Evolutionary conservation across 1,140 invertebrate genomes (phyloP), one percentile per base, ranked within the genome.

Genomic region (Cydia strobilella): DNA sequence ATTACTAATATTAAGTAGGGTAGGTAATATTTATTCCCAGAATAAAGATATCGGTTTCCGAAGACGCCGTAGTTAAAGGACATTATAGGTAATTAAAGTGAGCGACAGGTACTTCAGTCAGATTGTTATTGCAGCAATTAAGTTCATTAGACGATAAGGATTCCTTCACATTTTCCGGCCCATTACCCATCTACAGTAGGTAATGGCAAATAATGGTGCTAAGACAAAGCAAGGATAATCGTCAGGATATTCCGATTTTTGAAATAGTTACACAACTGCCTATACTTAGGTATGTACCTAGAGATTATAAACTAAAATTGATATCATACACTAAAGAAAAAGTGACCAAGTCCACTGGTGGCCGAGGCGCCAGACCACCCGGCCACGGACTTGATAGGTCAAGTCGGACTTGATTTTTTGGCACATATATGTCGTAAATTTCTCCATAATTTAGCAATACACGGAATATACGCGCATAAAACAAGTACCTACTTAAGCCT

Each of bases 61-160:
- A 54, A 18, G 51, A 18, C 3, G 42, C 12, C 10, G 15, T 3
- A 54, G n/a, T 54, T 6, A 18, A 54, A 54, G 15, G 51, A 54
- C 51, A 54, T 54, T 54, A 54, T 18, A 54, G n/a, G 51, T 54
- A 54, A 13, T 54, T 54, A 54, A n/a, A 54, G 51, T 54, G 6
- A 54, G n/a, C 4, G 51, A 54, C 51, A 54, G n/a, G 42, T 54
- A 18, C n/a, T 54, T 54, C 12, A 54, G 51, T 54, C 51, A 20
- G 18, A 10, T 59, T 20, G 54, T 59, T 59, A 59, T 20, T 59
- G 54, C 20, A 59, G 54, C 54, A 23, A 59, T 59, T 59, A 59
- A 59, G 54, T 59, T 59, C 54, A 59, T 59, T 59, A 59, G 0
- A 59, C 54, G 54, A 59, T 59, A 59, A 59, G 18, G 20, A 18